Evolutionary conservation across 2,888 invertebrate genomes (phyloP).

Genomic region (Steinernema hermaphroditum): DNA sequence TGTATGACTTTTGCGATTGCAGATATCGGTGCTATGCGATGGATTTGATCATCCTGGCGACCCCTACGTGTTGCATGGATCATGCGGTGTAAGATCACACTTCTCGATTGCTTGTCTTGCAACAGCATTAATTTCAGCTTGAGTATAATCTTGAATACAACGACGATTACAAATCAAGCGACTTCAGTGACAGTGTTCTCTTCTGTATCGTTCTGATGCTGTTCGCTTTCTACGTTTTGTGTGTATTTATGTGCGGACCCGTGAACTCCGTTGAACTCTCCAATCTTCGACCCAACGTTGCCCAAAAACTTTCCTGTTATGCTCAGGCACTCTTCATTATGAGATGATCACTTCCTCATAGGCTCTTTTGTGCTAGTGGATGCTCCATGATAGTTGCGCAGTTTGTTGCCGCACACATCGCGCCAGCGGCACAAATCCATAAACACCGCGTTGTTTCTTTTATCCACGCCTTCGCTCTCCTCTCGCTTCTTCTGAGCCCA

Average conservation of each 20-base stretch:
- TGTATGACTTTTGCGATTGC: conserved; percentile 25
- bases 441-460: too few relatives aligned
- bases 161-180: conserved; percentile 2
- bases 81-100: conserved; percentile 72
- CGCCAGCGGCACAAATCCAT: too few relatives aligned
- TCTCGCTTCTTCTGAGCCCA: too few relatives aligned
- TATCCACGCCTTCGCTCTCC: too few relatives aligned
- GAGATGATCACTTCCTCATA: too few relatives aligned
- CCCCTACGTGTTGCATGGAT: conserved; percentile 71
- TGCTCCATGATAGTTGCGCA: too few relatives aligned
- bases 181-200: neutral
- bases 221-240: conserved; percentile 46
- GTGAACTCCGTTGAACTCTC: too few relatives aligned
- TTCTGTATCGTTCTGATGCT: conserved; percentile 39
- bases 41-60: conserved; percentile 73
- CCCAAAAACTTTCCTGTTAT: too few relatives aligned
- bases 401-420: too few relatives aligned
- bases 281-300: too few relatives aligned
- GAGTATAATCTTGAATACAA: conserved; percentile 59
- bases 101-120: neutral
- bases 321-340: too few relatives aligned
- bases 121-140: conserved; percentile 40
- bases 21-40: conserved; percentile 71
- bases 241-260: conserved; percentile 35
- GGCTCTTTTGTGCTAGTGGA: too few relatives aligned